Evolutionary conservation across 2,888 invertebrate species (phyloP).

Genomic region (Anthoptus insignis): DNA sequence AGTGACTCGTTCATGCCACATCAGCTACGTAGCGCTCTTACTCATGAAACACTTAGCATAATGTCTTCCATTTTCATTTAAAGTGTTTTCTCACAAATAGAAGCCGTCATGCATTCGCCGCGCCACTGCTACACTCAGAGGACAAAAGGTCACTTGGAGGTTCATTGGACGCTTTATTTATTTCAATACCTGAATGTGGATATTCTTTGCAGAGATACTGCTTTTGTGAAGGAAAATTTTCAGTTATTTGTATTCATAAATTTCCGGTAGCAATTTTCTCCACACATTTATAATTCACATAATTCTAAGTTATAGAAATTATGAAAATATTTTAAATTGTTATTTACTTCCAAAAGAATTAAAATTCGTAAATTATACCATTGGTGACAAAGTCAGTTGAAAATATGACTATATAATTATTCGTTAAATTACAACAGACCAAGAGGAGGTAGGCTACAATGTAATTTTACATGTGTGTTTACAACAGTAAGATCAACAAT

Average conservation of each 20-base stretch:
- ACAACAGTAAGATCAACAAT: too few relatives aligned
- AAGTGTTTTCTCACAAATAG: slow-evolving; percentile 24
- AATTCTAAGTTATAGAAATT: too few relatives aligned
- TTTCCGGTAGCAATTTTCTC: not conserved
- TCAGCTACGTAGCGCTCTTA: not conserved
- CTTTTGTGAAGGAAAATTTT: slow-evolving; percentile 3
- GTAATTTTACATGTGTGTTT: not conserved
- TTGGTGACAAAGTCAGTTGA: too few relatives aligned
- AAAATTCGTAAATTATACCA: too few relatives aligned
- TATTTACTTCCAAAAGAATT: too few relatives aligned
- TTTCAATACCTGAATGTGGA: slow-evolving; percentile 22
- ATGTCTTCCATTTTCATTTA: slow-evolving; percentile 18
- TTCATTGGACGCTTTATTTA: slow-evolving; percentile 36
- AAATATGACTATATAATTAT: too few relatives aligned
- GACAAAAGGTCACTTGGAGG: slow-evolving; percentile 35
- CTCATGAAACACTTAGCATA: not conserved
- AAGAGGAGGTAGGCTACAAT: too few relatives aligned
- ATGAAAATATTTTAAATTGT: too few relatives aligned
- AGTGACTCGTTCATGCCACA: not conserved
- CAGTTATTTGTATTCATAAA: not conserved
- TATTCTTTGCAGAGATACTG: slow-evolving; percentile 9
- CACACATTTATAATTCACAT: not conserved
- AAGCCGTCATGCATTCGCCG: slow-evolving; percentile 4
- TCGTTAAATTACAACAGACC: too few relatives aligned
- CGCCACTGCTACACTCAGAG: not conserved